Evolutionary conservation across 2,113 vertebrate species (phyloP), one percentile per base, ranked within the genome.

Genomic region (Ariopsis seemanni): DNA sequence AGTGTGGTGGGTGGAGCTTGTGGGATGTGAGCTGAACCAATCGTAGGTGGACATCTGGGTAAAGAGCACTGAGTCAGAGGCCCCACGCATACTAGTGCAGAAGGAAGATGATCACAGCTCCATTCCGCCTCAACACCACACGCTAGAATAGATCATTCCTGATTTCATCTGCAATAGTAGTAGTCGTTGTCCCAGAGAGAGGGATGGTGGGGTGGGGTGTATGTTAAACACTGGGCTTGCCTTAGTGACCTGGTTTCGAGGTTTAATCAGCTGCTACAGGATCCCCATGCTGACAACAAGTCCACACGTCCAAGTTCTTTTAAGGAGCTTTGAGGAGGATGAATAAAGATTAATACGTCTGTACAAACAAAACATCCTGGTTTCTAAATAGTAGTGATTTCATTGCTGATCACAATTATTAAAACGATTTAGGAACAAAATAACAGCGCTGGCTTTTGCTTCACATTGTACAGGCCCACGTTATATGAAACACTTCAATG

Each of bases 191-290:
- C 63, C 48, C 57, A 82, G 55, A 88, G 62, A 12, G 60, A 12
- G n/a, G 57, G 85, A 62, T 30, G 22, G 72, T 80, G 42, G 53
- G 65, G 71, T 42, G 18, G 2, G 83, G 87, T 52, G 84, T 78
- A 88, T 90, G 90, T 85, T 75, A 89, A 91, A 92, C 87, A 91
- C 82, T 83, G 62, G 81, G 87, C 90, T 89, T 72, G 82, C 53
- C 89, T 87, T 79, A 84, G 83, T 92, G 93, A 95, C 93, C 94
- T 87, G 94, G 71, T 94, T 94, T 93, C 88, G 78, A 86, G 77
- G 82, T 86, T 87, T 80, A 0, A 89, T 94, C 94, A 94, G 93
- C 93, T 93, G 93, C 95, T 88, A 87, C 85, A 85, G 55, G 57
- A 87, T 69, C 87, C 89, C 82, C 60, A 85, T 87, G 91, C 90